Evolutionary conservation across 2,113 vertebrate genomes (phyloP).

Genomic region (Falcunculus frontatus): DNA sequence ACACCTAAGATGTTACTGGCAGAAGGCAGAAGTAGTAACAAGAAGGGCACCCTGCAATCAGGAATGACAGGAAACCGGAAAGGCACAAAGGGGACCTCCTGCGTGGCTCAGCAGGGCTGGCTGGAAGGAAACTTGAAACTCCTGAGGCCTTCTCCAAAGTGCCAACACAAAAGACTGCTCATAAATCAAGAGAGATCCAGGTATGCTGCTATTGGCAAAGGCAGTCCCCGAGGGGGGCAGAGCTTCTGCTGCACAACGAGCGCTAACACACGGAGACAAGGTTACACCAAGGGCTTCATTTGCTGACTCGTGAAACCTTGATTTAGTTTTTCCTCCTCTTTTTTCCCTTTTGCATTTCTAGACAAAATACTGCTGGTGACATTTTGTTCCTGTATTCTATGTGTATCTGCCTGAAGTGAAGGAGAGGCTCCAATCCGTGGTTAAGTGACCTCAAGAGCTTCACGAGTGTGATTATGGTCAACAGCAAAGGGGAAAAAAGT

Average conservation of each 20-base stretch:
- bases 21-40: neutral
- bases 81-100: neutral
- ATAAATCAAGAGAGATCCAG: neutral
- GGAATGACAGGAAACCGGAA: neutral
- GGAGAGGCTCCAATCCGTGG: neutral
- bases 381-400: neutral
- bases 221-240: neutral
- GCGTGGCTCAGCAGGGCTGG: neutral
- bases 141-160: neutral
- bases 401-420: neutral
- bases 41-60: neutral
- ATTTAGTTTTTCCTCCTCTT: neutral
- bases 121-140: neutral
- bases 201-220: neutral
- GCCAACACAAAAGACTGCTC: neutral
- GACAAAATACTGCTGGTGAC: neutral
- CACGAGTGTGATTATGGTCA: neutral
- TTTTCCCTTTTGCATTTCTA: neutral
- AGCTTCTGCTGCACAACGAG: neutral
- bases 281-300: neutral
- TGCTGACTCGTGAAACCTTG: accelerated
- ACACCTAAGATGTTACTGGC: neutral
- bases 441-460: neutral
- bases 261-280: neutral
- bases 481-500: neutral